Conservation (phyloP, 1,140 invertebrate genomes). For the Drosophila albomicans region DNA sequence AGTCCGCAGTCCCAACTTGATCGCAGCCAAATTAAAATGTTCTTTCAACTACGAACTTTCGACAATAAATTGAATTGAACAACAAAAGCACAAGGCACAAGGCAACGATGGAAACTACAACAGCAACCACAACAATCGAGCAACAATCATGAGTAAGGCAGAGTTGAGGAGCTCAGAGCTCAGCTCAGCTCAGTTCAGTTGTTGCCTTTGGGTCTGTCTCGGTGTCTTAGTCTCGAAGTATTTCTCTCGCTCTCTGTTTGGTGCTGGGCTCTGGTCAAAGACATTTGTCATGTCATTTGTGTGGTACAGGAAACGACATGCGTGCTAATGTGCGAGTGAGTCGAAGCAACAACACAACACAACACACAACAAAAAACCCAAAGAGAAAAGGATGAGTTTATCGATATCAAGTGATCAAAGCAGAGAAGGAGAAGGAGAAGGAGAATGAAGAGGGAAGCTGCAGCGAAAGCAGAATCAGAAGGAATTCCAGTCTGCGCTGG, state of each 20-base stretch:
- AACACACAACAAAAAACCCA: background rate
- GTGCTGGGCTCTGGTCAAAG: conserved; percentile 64
- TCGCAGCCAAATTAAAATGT: conserved; percentile 83
- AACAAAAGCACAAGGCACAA: conserved; percentile 67
- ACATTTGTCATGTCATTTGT: conserved; percentile 84
- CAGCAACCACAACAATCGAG: conserved; percentile 1
- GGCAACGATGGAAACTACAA: background rate
- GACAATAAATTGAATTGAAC: conserved; percentile 84
- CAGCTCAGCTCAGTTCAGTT: background rate
- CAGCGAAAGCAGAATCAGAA: conserved; percentile 5
- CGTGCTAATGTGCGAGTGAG: conserved; percentile 64
- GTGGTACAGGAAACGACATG: conserved; percentile 74
- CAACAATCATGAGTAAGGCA: conserved; percentile 4
- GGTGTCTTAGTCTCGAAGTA: conserved; percentile 1
- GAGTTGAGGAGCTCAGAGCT: background rate
- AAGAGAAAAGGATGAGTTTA: conserved; percentile 70
- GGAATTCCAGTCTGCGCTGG: conserved; percentile 37
- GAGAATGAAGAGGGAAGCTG: background rate
- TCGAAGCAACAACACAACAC: conserved; percentile 7
- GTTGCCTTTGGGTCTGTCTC: conserved; percentile 27
- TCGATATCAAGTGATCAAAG: conserved; percentile 63
- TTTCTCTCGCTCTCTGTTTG: conserved; percentile 16
- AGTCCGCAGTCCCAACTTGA: background rate
- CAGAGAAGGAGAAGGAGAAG: background rate
- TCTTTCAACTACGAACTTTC: conserved; percentile 85